Percentiles rank a stretch among this genome's conserved stretches.
Conservation (phyloP, 1,140 invertebrate species). For the Drosophila yakuba region DNA sequence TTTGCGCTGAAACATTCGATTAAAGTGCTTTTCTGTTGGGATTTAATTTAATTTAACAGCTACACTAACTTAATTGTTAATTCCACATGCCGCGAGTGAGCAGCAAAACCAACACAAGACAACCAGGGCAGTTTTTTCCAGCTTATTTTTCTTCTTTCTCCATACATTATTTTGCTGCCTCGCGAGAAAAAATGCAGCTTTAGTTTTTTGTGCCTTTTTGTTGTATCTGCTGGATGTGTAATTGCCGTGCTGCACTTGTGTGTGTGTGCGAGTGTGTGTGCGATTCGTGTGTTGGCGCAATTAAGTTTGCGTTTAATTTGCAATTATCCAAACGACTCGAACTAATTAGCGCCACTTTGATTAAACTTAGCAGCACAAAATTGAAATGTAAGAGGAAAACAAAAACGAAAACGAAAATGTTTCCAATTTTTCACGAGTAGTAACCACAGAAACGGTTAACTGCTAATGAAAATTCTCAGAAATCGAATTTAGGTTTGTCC, state of each 20-base stretch:
- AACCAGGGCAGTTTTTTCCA: constrained; percentile 31
- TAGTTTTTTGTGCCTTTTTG: constrained; percentile 10
- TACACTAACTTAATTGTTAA: constrained; percentile 61
- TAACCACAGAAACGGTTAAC: constrained; percentile 14
- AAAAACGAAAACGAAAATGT: constrained; percentile 44
- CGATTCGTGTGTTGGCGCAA: constrained; percentile 77
- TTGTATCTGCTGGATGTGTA: constrained; percentile 43
- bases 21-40: constrained; percentile 65
- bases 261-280: constrained; percentile 28
- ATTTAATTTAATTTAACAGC: constrained; percentile 78
- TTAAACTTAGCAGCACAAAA: constrained; percentile 68
- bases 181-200: constrained; percentile 60
- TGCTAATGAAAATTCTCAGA: constrained; percentile 37
- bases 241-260: constrained; percentile 37
- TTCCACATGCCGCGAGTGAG: constrained; percentile 59
- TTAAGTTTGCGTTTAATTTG: constrained; percentile 83
- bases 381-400: constrained; percentile 36
- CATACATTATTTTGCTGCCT: constrained; percentile 49
- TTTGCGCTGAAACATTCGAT: constrained; percentile 55
- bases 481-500: constrained; percentile 26
- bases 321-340: constrained; percentile 83
- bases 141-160: constrained; percentile 33
- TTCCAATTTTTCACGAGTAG: constrained; percentile 20
- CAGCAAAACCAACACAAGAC: constrained; percentile 19
- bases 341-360: constrained; percentile 83